phyloP scores from a whole-genome alignment of 1,140 invertebrate species.

The Rhagoletis zephyria region DNA sequence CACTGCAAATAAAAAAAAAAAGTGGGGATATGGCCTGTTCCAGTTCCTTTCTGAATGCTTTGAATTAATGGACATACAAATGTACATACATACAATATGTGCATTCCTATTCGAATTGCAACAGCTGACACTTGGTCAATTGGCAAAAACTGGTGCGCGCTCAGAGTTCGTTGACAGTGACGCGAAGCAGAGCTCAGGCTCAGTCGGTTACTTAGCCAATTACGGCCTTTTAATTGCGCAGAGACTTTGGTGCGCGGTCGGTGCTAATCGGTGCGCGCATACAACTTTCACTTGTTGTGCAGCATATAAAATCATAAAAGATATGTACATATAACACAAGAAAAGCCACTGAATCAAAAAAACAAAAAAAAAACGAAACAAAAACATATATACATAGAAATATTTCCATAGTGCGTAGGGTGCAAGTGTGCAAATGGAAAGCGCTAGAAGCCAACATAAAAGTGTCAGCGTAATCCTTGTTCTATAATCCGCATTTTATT shows the following conservation, averaged over 20 bases:
- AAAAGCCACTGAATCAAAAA: neutral
- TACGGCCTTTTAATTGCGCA: slow-evolving; percentile 40
- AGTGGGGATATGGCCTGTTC: neutral
- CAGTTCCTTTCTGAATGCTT: neutral
- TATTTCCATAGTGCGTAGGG: neutral
- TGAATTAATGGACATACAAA: neutral
- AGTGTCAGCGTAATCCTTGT: neutral
- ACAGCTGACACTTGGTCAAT: slow-evolving; percentile 35
- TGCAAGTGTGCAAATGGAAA: neutral
- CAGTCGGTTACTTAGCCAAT: slow-evolving; percentile 23
- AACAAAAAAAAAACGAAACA: neutral
- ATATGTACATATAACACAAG: neutral
- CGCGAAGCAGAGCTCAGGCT: neutral
- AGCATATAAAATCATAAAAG: neutral
- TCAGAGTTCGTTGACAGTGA: slow-evolving; percentile 25
- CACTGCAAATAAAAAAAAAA: no score
- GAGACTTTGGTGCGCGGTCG: slow-evolving; percentile 10
- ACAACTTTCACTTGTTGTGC: slow-evolving; percentile 47
- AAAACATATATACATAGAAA: slow-evolving; percentile 3
- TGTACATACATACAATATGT: neutral
- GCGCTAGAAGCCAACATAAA: neutral
- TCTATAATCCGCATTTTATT: neutral
- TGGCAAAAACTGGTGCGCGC: slow-evolving; percentile 18
- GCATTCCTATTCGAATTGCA: neutral
- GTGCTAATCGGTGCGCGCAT: slow-evolving; percentile 32